Evolutionary conservation across 37 sponge, comb jelly and placozoan species (phyloP), one percentile per base, ranked within the genome.

Genomic region (Ianthella basta): DNA sequence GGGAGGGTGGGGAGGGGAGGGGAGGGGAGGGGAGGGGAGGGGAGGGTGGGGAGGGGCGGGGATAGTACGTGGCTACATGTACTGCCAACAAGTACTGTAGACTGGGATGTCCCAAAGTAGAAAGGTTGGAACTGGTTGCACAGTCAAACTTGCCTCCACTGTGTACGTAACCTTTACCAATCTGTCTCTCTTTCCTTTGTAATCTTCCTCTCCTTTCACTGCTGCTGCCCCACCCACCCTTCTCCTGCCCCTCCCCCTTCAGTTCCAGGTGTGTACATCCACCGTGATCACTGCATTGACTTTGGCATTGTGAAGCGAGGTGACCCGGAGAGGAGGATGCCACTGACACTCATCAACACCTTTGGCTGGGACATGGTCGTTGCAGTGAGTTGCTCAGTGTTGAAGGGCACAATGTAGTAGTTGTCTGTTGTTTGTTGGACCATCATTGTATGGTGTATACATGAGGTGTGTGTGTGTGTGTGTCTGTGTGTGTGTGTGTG

Each of bases 131-230:
- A 20, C 18, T 57, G 19, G 19, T 57, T 20, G 15, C 59, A 57
- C 59, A 57, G 18, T 57, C 18, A 19, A 57, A 19, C 15, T 20
- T 57, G 18, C 19, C 19, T 57, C 18, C 21, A 25, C 39, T 44
- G 21, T 24, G 15, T n/a, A 91, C 88, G 85, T 91, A 4, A 18
- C 23, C 5, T 35, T 72, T 21, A 82, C 82, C 40, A 29, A 56
- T 0, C 41, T 65, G 54, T n/a, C n/a, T n/a, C n/a, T n/a, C n/a
- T n/a, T n/a, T n/a, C n/a, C n/a, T n/a, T n/a, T n/a, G n/a, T n/a
- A n/a, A n/a, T n/a, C n/a, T n/a, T n/a, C n/a, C n/a, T n/a, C n/a
- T n/a, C n/a, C n/a, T n/a, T n/a, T n/a, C n/a, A n/a, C n/a, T n/a
- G n/a, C n/a, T n/a, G n/a, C n/a, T n/a, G n/a, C n/a, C 66, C 13